Evolutionary conservation across 2,113 vertebrate species (phyloP), one percentile per base, ranked within the genome.

Genomic region (Manacus vitellinus): DNA sequence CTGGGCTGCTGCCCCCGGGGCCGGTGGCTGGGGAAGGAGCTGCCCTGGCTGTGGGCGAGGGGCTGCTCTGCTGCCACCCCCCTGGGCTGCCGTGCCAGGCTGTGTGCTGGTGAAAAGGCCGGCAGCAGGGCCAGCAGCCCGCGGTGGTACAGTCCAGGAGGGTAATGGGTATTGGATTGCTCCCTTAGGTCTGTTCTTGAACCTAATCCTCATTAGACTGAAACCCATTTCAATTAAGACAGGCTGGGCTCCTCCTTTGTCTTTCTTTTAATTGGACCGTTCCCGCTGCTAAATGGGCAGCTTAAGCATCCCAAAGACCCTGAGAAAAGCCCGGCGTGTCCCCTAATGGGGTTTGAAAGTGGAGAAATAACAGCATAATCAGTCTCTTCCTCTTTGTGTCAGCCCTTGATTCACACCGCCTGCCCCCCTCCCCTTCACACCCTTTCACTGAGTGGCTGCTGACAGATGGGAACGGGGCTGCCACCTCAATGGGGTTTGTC

Each of bases 301-400:
- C 97, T 98, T 97, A 98, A 97, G 97, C 98, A 97, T 98, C 97
- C 98, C 97, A 97, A 93, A 97, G 96, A 95, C 97, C 95, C 96
- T 89, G 95, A 96, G 96, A 96, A 97, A 96, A 95, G 96, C 98
- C 98, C 97, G 88, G 65, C 71, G 28, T 77, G 94, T 68, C 92
- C 96, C 97, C 97, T 97, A 97, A 97, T 95, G 96, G 98, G 97
- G 94, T 96, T 96, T 98, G 98, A 98, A 97, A 98, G 92, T 97
- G 97, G 98, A 94, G 96, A 97, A 96, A 98, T 98, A 98, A 98
- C 97, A 97, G 97, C 98, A 98, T 98, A 98, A 99, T 98, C 98
- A 98, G 98, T 96, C 98, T 98, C 92, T 96, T 96, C 96, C 93
- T 97, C 92, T 97, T 86, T 89, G 94, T 92, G 91, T 51, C 93